Percentiles rank a stretch among this genome's conserved stretches.
phyloP scores from a whole-genome alignment of 2,888 invertebrate genomes.

The Athripsodes cinereus region DNA sequence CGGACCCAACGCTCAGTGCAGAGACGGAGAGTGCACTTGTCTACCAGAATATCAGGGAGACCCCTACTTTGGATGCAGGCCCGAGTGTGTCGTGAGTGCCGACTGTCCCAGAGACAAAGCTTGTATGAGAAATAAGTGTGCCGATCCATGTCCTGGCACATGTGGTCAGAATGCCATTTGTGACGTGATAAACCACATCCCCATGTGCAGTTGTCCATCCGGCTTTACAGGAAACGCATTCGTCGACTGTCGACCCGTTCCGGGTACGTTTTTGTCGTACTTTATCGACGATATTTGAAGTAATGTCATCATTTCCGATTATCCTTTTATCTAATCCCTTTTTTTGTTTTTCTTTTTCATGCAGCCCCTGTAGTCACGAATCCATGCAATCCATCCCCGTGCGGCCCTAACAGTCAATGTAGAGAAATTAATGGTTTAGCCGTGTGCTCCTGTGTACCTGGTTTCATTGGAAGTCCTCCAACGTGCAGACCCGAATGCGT shows the following conservation, averaged over 20 bases:
- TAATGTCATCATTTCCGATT: not conserved
- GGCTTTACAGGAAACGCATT: constrained; percentile 71
- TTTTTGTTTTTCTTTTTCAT: constrained; percentile 23
- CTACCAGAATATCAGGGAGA: constrained; percentile 65
- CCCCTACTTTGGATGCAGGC: constrained; percentile 60
- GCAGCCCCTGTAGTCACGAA: constrained; percentile 36
- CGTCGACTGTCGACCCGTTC: constrained; percentile 38
- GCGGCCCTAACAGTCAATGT: constrained; percentile 60
- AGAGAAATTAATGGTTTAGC: constrained; percentile 52
- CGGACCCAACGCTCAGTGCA: constrained; percentile 76
- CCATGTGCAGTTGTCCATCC: constrained; percentile 74
- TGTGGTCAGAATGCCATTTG: constrained; percentile 59
- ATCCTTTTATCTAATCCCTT: not conserved
- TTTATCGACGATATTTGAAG: not conserved
- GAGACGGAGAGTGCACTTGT: constrained; percentile 69
- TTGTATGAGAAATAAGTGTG: constrained; percentile 77
- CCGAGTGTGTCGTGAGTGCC: constrained; percentile 75
- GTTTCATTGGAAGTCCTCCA: constrained; percentile 58
- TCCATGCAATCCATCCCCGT: constrained; percentile 63
- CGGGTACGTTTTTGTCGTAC: constrained; percentile 14
- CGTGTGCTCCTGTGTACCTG: constrained; percentile 58
- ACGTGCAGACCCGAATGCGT: constrained; percentile 69
- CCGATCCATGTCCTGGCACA: constrained; percentile 79
- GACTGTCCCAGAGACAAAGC: constrained; percentile 79
- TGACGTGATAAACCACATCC: constrained; percentile 68